These are phyloP conservation scores for Phainopepla nitens DNA, from an alignment of 2,113 vertebrate species.

Conservation along the genomic window DNA sequence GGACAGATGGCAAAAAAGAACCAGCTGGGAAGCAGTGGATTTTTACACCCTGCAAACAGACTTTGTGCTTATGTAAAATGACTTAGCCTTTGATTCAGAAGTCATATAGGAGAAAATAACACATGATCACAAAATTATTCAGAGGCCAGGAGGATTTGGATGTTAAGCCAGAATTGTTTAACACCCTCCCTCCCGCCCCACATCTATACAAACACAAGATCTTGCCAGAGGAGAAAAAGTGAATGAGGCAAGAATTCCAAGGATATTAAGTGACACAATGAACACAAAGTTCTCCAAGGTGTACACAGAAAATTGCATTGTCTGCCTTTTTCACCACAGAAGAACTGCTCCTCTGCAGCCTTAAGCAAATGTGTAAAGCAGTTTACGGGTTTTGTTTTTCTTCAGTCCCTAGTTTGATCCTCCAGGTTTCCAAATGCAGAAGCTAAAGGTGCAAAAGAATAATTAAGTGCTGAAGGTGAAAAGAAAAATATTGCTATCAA, in stretches of 20 bases:
- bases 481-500: background rate
- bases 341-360: background rate
- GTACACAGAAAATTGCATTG: background rate
- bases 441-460: background rate
- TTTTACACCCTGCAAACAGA: conserved; percentile 54
- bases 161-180: background rate
- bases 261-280: background rate
- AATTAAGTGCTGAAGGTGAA: background rate
- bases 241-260: background rate
- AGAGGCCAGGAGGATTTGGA: background rate
- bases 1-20: conserved; percentile 56
- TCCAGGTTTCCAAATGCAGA: background rate
- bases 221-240: background rate
- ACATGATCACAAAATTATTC: conserved; percentile 25
- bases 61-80: conserved; percentile 25
- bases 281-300: background rate
- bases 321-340: background rate
- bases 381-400: background rate
- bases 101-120: conserved; percentile 12
- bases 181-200: background rate
- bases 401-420: rapidly evolving
- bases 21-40: conserved; percentile 11
- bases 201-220: background rate
- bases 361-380: background rate
- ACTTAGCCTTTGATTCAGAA: conserved; percentile 44